Conservation (phyloP, 2,113 vertebrate species). For the Hoplias malabaricus region DNA sequence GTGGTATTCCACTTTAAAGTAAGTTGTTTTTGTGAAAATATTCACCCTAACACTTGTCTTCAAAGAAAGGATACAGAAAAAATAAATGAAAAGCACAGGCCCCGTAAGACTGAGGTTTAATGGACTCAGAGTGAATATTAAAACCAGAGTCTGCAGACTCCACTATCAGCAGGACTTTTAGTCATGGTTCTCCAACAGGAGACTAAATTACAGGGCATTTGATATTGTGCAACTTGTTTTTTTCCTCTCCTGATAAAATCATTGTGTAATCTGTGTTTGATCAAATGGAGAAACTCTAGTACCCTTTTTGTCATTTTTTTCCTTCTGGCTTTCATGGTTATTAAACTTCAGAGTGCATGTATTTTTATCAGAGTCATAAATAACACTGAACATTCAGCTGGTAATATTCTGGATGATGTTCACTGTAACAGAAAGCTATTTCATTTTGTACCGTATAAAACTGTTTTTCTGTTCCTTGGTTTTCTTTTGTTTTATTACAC, state of each 20-base stretch:
- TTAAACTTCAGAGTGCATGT: not conserved
- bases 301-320: not conserved
- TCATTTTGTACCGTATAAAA: not conserved
- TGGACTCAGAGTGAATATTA: not conserved
- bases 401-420: constrained; percentile 11
- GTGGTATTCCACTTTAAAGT: too few relatives aligned
- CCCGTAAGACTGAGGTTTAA: not conserved
- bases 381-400: not conserved
- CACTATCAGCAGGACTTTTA: not conserved
- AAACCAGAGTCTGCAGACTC: not conserved
- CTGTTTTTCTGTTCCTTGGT: not conserved
- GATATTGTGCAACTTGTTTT: not conserved
- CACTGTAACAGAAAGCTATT: not conserved
- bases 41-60: not conserved
- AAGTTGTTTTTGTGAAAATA: not conserved
- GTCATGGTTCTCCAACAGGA: not conserved
- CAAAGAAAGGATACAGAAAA: not conserved
- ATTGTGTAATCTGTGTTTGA: constrained; percentile 10
- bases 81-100: not conserved
- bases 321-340: not conserved
- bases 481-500: not conserved
- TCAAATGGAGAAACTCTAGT: constrained; percentile 3
- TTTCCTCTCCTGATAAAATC: constrained; percentile 22
- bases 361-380: constrained; percentile 25
- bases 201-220: constrained; percentile 4